Evolutionary conservation across 2,797 vertebrate species (phyloP), one percentile per base, ranked within the genome.

Genomic region (Sparus aurata): DNA sequence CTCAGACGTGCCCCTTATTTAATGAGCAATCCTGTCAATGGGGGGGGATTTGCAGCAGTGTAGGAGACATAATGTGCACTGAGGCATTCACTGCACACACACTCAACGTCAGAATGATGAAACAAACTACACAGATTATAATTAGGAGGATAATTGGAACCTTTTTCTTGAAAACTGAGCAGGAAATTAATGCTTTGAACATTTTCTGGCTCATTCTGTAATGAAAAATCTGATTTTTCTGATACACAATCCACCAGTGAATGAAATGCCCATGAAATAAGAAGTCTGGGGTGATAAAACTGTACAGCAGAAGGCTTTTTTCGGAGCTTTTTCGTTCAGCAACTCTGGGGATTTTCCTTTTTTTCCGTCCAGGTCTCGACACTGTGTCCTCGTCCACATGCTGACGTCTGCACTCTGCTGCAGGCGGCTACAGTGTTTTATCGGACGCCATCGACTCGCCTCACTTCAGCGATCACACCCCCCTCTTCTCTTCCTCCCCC

Each of bases 351-450:
- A 34, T 34, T 34, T 34, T 34, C 34, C 8, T 34, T 1, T 9
- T 9, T 34, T 6, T 43, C 41, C 58, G 47, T 69, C 55, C 50
- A 64, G 61, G 82, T 41, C 23, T 73, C 8, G 67, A 50, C 59
- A 77, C 61, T 27, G 45, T 61, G 23, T 47, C 67, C 74, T 75
- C 38, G 15, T 10, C 49, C 65, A 58, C 76, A 68, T 69, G 67
- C 80, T 83, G 79, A 73, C 12, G 27, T 71, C 9, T 55, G 52
- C 80, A 60, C 52, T 72, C 27, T 69, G 76, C 84, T 83, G 75
- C 84, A 75, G 87, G 71, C 62, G 15, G 90, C 80, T 77, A 85
- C 88, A 54, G 1, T 70, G 53, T 25, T 49, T 75, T 75, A 87
- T 85, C 43, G 12, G 47, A 58, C n/a, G 23, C 76, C 69, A 87